Base-by-base conservation (phyloP, 2,113 vertebrate species). In the Pardalotus punctatus region DNA sequence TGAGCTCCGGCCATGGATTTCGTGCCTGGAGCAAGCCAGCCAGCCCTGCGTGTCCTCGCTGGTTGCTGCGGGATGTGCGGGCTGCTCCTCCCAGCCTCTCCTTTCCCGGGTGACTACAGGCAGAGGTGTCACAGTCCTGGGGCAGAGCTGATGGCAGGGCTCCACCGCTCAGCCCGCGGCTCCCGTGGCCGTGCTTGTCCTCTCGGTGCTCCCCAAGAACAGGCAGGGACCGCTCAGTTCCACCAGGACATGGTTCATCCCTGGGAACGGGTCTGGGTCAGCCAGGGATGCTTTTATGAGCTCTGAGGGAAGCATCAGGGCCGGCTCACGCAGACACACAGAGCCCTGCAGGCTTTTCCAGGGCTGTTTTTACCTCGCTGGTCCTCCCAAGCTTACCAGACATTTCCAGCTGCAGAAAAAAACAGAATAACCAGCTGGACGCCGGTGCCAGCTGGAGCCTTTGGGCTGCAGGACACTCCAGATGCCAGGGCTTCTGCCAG, bases 301-400 rank as follows among this genome's bases (percentile, higher is more conserved):
- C 10, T 29, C 12, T 4, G 18, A 27, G 58, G 23, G 57, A 56
- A 76, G 24, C 27, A 38, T 2, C 42, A 50, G 20, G 7, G 38
- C 51, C 0, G 0, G 42, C 17, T 53, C 42, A 35, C 31, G 5
- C 0, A 0, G 51, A 8, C 24, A 5, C 8, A 9, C 27, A 20
- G 47, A 64, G 35, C 35, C 21, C 42, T 33, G n/a, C 13, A 20
- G 2, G 5, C 2, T 19, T 76, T 21, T 11, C 51, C 42, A 36
- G 31, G 1, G 20, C 50, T 69, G 29, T 2, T 60, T 56, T 85
- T 71, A 65, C 51, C 45, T 50, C 56, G 13, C 35, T 33, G 40
- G 10, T 35, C 23, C 31, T 81, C 25, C 42, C 48, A 29, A 15
- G 27, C 53, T 56, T 43, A 13, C 43, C 7, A 42, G 76, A 43